Evolutionary conservation across 1,140 invertebrate species (phyloP).

Genomic region (Drosophila saltans): DNA sequence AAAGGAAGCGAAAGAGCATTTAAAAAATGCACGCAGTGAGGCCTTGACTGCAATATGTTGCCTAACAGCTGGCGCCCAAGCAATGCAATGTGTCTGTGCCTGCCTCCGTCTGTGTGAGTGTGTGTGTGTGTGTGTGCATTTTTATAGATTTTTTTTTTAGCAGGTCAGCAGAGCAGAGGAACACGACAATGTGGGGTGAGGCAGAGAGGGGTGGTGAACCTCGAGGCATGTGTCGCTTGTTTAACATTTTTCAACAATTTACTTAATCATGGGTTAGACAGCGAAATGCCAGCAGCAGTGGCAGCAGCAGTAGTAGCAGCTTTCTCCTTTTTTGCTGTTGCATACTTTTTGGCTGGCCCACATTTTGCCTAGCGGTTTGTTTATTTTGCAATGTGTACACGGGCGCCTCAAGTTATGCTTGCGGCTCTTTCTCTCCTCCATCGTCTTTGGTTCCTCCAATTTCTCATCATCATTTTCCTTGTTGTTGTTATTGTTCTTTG

Average conservation of each 20-base stretch:
- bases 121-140: slow-evolving; percentile 45
- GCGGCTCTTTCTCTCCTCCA: slow-evolving; percentile 12
- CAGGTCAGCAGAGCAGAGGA: slow-evolving; percentile 59
- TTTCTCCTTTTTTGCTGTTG: slow-evolving; percentile 31
- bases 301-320: neutral
- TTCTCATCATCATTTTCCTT: slow-evolving; percentile 26
- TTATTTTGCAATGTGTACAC: slow-evolving; percentile 15
- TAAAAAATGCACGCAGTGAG: slow-evolving; percentile 78
- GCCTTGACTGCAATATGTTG: slow-evolving; percentile 81
- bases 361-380: slow-evolving; percentile 50
- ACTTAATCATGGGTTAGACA: slow-evolving; percentile 74
- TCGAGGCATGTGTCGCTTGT: slow-evolving; percentile 49
- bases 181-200: neutral
- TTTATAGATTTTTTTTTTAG: slow-evolving; percentile 76
- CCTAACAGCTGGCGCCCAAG: slow-evolving; percentile 63
- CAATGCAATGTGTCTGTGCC: slow-evolving; percentile 18
- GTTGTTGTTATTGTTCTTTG: slow-evolving; percentile 28
- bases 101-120: slow-evolving; percentile 29
- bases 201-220: neutral
- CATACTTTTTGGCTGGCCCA: slow-evolving; percentile 54
- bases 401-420: slow-evolving; percentile 11
- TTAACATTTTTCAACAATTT: slow-evolving; percentile 80
- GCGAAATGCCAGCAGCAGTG: slow-evolving; percentile 31
- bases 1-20: slow-evolving; percentile 66
- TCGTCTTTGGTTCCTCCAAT: neutral